These are phyloP conservation scores for Machaerirhynchus nigripectus DNA, from an alignment of 2,113 vertebrate species.

Conservation along the genomic window DNA sequence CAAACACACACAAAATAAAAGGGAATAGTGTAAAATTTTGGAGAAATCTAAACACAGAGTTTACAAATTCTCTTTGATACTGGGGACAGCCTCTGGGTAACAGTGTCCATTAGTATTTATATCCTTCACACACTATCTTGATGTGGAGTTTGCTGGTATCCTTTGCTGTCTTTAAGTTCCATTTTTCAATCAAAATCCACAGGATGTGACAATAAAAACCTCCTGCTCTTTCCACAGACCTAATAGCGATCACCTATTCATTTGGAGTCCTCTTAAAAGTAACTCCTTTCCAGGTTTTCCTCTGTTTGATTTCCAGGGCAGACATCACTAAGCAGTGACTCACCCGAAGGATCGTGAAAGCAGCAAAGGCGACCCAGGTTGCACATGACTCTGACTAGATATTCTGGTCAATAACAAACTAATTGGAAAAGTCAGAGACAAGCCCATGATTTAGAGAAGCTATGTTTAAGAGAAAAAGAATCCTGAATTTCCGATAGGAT, in stretches of 20 bases:
- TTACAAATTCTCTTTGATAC: background rate
- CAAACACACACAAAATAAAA: background rate
- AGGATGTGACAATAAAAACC: background rate
- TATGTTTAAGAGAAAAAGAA: background rate
- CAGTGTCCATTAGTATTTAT: background rate
- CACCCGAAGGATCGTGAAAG: background rate
- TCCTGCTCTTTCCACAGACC: background rate
- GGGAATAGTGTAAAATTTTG: background rate
- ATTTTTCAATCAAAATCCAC: background rate
- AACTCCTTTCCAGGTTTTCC: background rate
- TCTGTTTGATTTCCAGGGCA: background rate
- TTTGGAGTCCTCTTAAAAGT: background rate
- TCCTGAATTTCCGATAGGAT: background rate
- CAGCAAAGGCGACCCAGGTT: background rate
- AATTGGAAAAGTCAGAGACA: conserved; percentile 19
- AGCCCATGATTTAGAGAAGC: background rate
- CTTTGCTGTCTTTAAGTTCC: background rate
- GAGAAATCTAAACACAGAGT: background rate
- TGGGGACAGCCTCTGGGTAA: background rate
- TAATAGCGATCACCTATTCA: background rate
- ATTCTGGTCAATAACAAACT: conserved; percentile 16
- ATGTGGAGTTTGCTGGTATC: background rate
- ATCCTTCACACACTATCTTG: background rate
- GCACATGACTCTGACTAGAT: background rate
- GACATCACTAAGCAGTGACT: background rate